phyloP scores from a whole-genome alignment of 2,888 invertebrate species.

The Ferrisia virgata region DNA sequence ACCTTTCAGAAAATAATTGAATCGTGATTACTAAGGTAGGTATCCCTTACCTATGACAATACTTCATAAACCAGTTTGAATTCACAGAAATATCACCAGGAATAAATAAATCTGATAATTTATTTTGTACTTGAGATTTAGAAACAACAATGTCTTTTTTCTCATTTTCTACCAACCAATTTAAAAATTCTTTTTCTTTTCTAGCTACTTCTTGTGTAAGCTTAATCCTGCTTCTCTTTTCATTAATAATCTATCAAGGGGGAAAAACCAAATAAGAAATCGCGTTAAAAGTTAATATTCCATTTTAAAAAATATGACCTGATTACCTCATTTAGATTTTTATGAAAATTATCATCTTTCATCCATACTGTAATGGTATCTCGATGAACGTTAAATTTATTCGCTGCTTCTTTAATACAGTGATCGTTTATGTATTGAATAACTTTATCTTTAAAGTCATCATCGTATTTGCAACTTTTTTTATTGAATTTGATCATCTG shows the following conservation, averaged over 20 bases:
- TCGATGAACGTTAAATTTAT: constrained; percentile 10
- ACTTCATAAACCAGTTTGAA: constrained; percentile 27
- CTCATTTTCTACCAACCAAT: constrained; percentile 5
- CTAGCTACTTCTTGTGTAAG: background rate
- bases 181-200: constrained; percentile 8
- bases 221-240: background rate
- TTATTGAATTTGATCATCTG: background rate
- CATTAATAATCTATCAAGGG: background rate
- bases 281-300: background rate
- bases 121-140: background rate
- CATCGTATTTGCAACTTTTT: constrained; percentile 8
- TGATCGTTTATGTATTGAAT: background rate
- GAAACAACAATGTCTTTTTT: background rate
- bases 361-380: constrained; percentile 20
- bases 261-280: background rate
- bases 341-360: constrained; percentile 19
- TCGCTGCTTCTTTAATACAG: background rate
- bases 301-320: background rate
- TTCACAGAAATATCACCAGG: background rate
- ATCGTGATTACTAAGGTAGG: background rate
- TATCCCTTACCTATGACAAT: constrained; percentile 30
- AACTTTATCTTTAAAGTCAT: constrained; percentile 31
- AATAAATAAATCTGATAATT: background rate
- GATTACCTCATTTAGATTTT: background rate
- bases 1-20: background rate